Evolutionary conservation across 2,797 vertebrate genomes (phyloP).

Genomic region (Anabas testudineus): DNA sequence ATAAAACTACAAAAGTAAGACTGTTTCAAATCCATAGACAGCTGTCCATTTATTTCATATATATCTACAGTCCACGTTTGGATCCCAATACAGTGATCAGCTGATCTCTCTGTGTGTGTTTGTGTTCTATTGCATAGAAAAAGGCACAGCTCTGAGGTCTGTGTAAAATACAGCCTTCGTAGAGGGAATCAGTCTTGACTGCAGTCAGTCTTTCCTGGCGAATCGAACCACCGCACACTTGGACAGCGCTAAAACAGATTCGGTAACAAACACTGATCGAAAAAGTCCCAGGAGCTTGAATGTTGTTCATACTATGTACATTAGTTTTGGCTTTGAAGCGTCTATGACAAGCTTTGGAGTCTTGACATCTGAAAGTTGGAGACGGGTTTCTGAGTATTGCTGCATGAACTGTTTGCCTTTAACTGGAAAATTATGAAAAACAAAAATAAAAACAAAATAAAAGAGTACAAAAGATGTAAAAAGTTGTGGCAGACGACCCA

Average conservation of each 20-base stretch:
- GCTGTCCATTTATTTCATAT: slow-evolving; percentile 84
- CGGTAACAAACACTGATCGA: slow-evolving; percentile 76
- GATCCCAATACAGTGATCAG: slow-evolving; percentile 93
- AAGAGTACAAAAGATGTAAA: slow-evolving; percentile 74
- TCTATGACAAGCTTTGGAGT: slow-evolving; percentile 84
- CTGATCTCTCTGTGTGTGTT: slow-evolving; percentile 83
- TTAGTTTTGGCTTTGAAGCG: slow-evolving; percentile 84
- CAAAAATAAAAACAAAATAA: no score
- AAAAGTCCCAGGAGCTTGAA: slow-evolving; percentile 74
- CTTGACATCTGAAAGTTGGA: slow-evolving; percentile 81
- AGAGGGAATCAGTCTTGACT: slow-evolving; percentile 56
- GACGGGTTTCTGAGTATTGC: slow-evolving; percentile 79
- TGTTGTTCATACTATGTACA: slow-evolving; percentile 80
- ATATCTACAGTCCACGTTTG: slow-evolving; percentile 92
- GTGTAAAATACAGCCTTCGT: slow-evolving; percentile 85
- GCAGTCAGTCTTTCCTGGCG: slow-evolving; percentile 38
- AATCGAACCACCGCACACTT: slow-evolving; percentile 26
- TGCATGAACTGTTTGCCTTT: slow-evolving; percentile 80
- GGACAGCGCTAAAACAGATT: slow-evolving; percentile 68
- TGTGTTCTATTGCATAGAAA: slow-evolving; percentile 98
- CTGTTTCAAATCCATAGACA: slow-evolving; percentile 96
- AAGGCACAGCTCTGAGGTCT: slow-evolving; percentile 99
- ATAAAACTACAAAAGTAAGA: slow-evolving; percentile 99
- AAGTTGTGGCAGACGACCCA: slow-evolving; percentile 58
- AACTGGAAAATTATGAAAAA: slow-evolving; percentile 54